A percentile compares a stretch with the other conserved stretches of the same genome.
Conservation (phyloP, 2,888 invertebrate species). For the Desoria tigrina region DNA sequence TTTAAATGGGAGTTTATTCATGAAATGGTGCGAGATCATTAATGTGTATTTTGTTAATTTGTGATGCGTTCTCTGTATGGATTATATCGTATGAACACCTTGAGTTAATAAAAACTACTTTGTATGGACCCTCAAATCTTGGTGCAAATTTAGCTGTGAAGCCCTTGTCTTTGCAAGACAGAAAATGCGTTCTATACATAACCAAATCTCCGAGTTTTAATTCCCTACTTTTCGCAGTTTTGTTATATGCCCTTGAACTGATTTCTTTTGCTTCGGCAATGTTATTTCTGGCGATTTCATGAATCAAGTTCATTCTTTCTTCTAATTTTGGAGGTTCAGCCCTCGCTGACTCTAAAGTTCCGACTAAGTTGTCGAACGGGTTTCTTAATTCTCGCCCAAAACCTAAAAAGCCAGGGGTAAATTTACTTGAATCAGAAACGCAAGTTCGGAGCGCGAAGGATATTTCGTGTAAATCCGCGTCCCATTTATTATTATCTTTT, state of each 20-base stretch:
- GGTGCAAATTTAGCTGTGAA: conserved; percentile 1
- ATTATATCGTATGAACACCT: neutral
- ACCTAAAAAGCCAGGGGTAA: conserved; percentile 33
- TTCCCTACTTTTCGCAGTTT: too few relatives aligned
- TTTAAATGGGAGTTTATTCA: too few relatives aligned
- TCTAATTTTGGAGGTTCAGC: neutral
- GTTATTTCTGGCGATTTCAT: neutral
- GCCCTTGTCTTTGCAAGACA: neutral
- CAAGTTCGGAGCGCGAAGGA: conserved; percentile 32
- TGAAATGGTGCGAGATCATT: neutral
- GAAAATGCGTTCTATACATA: conserved; percentile 1
- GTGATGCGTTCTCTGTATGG: too few relatives aligned
- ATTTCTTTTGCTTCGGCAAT: neutral
- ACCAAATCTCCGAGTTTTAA: neutral
- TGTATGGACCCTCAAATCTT: neutral
- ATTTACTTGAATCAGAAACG: conserved; percentile 23
- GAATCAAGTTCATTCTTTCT: neutral
- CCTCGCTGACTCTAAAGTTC: too few relatives aligned
- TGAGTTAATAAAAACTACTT: neutral
- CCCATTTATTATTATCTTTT: conserved; percentile 33
- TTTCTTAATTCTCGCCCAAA: conserved; percentile 34
- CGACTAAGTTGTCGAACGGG: conserved; percentile 26
- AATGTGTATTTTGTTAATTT: neutral
- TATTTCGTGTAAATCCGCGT: conserved; percentile 24
- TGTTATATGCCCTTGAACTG: too few relatives aligned